Conservation (phyloP, 2,797 vertebrate species). For the Euphonia xanthogaster region DNA sequence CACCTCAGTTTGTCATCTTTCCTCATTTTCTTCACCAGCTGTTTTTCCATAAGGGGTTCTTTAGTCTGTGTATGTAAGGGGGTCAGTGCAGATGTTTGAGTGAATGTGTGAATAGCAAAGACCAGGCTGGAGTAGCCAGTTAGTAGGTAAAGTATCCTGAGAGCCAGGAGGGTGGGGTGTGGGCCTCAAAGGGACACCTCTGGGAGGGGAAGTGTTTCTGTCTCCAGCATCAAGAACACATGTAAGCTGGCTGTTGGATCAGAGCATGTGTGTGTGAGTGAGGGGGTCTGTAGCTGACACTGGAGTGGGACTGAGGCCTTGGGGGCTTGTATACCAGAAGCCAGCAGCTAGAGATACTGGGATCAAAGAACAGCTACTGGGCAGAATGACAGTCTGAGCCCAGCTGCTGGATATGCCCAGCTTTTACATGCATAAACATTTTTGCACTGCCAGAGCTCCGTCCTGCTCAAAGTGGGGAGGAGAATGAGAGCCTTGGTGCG, state of each 20-base stretch:
- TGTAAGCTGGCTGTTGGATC: neutral
- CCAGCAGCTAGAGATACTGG: neutral
- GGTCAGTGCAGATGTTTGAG: accelerated
- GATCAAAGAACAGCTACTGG: neutral
- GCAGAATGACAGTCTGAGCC: neutral
- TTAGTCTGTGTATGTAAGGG: neutral
- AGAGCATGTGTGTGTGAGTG: too few species aligned
- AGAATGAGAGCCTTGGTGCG: neutral
- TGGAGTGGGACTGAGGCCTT: neutral
- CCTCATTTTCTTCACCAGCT: neutral
- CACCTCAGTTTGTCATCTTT: neutral
- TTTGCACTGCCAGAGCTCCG: accelerated
- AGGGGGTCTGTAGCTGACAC: neutral
- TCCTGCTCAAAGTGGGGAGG: neutral
- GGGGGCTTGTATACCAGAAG: neutral
- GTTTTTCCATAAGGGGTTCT: neutral
- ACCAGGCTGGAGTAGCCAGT: neutral
- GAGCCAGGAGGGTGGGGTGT: neutral
- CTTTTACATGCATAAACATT: neutral
- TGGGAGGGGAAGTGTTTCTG: neutral
- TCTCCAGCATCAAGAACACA: neutral
- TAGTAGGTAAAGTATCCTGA: neutral
- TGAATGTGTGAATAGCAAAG: neutral
- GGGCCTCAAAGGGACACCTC: neutral
- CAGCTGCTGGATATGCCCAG: neutral